These are phyloP conservation scores for Lamproptera curius DNA, from an alignment of 2,888 invertebrate species.

Conservation along the genomic window DNA sequence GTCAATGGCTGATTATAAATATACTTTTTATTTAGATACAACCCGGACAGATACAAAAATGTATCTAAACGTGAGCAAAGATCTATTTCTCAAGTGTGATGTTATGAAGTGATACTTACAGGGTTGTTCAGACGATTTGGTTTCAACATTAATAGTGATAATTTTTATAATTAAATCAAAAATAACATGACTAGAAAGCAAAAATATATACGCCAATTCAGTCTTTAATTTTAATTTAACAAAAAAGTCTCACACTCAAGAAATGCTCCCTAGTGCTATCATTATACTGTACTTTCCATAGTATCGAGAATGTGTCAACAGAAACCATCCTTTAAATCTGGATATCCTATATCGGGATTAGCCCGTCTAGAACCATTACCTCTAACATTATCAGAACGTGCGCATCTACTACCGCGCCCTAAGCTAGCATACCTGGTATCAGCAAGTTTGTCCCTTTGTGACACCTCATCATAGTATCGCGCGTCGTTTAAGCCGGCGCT, in stretches of 20 bases:
- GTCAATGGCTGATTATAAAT: too few species aligned
- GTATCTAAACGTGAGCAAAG: too few species aligned
- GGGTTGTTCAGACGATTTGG: too few species aligned
- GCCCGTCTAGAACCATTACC: slow-evolving; percentile 64
- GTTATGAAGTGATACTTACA: too few species aligned
- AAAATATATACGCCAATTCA: slow-evolving; percentile 70
- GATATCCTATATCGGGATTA: slow-evolving; percentile 72
- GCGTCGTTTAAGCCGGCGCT: slow-evolving; percentile 74
- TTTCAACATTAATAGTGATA: not conserved
- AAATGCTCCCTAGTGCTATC: slow-evolving; percentile 16
- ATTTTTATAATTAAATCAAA: slow-evolving; percentile 32
- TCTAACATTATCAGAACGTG: slow-evolving; percentile 57
- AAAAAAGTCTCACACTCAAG: slow-evolving; percentile 35
- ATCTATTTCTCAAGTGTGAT: too few species aligned
- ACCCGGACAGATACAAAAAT: too few species aligned
- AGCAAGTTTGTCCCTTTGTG: slow-evolving; percentile 71
- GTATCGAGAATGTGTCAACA: slow-evolving; percentile 82
- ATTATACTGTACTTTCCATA: slow-evolving; percentile 67
- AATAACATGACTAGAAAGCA: slow-evolving; percentile 30
- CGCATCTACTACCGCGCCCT: slow-evolving; percentile 62
- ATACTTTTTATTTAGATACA: too few species aligned
- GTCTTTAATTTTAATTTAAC: slow-evolving; percentile 53
- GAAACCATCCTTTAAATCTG: slow-evolving; percentile 83
- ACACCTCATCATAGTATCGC: slow-evolving; percentile 72
- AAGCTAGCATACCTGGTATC: slow-evolving; percentile 73